These are phyloP conservation scores for Zaprionus inermis DNA, from an alignment of 1,140 invertebrate species.

Conservation along the genomic window DNA sequence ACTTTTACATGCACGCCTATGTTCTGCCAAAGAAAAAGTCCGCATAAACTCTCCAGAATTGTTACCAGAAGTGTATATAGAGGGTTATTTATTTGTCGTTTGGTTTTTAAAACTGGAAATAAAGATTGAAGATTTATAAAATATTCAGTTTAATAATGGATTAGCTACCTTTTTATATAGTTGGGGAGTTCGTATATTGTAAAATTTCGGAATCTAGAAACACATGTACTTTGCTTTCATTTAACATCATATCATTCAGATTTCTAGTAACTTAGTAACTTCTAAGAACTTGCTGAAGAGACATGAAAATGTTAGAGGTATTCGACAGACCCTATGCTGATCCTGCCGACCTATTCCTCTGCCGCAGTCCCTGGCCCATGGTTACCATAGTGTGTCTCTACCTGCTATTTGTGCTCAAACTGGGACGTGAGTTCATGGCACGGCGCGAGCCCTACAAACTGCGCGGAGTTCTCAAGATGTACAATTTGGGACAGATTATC, in stretches of 20 bases:
- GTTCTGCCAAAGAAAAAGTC: neutral
- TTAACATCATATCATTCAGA: no score
- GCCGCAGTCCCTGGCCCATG: conserved; percentile 90
- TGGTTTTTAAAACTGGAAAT: neutral
- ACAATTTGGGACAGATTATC: conserved; percentile 89
- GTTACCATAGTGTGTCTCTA: conserved; percentile 89
- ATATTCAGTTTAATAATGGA: no score
- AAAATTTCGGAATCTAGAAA: no score
- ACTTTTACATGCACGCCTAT: conserved; percentile 23
- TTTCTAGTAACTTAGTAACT: no score
- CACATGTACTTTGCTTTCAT: no score
- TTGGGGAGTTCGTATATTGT: no score
- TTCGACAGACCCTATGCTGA: conserved; percentile 18
- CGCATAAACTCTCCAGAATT: neutral
- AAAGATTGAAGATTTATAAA: neutral
- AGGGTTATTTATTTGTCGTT: neutral
- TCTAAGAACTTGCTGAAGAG: neutral
- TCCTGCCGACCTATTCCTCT: conserved; percentile 85
- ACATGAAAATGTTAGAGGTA: conserved; percentile 8
- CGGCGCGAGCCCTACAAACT: conserved; percentile 92
- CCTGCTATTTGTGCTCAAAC: conserved; percentile 86
- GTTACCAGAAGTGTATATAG: neutral
- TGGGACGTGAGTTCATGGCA: conserved; percentile 92
- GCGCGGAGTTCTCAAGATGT: conserved; percentile 88
- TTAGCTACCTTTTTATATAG: no score